Evolutionary conservation across 2,113 vertebrate genomes (phyloP), one percentile per base, ranked within the genome.

Genomic region (Brachyistius frenatus): DNA sequence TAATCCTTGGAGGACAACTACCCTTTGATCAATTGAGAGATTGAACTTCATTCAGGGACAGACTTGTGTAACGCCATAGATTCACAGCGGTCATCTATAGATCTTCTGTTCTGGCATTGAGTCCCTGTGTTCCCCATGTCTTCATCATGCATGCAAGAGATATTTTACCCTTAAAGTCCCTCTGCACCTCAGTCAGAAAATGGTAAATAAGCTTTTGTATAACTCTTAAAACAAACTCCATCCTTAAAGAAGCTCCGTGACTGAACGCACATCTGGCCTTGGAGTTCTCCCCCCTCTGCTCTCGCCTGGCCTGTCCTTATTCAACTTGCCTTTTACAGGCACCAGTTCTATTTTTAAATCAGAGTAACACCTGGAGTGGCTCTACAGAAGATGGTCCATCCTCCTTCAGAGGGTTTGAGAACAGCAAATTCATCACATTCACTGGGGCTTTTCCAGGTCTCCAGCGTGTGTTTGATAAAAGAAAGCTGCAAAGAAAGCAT

Each of bases 351-450:
- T 92, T 92, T 93, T 93, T 89, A 94, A 71, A 73, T 63, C 65
- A 67, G 73, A 66, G 57, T 72, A 86, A 86, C 89, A 93, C 93
- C 93, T 93, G 91, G 82, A 93, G 84, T 78, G 73, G 60, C 86
- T 91, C 63, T 81, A 33, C 46, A 33, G 35, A 57, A 77, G 70
- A 63, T 16, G 49, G 58, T 80, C 72, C 69, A 53, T 52, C 36
- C 46, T 0, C 14, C 23, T 23, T 23, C 23, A 23, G 23, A 66
- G 68, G 71, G 63, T 80, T 87, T 58, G 41, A 47, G 67, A 78
- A 71, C 41, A 85, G 75, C 65, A 76, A 60, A 90, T 91, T 86
- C 76, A 90, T 93, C 87, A 88, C 49, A 84, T 87, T 73, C 55
- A 65, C 81, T 32, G 11, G 76, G 82, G 73, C 49, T 83, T 89